Conservation (phyloP, 2,113 vertebrate species). For the Pomatostomus ruficeps region DNA sequence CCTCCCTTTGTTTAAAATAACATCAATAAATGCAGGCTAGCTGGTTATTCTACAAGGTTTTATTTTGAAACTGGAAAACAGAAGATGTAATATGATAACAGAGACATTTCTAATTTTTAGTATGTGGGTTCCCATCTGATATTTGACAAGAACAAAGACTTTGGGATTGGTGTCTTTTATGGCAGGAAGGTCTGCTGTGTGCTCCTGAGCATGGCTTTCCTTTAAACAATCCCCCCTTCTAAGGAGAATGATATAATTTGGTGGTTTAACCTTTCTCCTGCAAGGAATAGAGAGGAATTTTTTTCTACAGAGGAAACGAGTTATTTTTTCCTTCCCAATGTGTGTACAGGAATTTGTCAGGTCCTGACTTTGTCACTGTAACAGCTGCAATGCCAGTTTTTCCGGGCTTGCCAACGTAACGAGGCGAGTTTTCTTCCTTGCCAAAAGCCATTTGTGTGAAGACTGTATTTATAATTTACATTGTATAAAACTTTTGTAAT, state of each 20-base stretch:
- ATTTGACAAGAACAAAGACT: neutral
- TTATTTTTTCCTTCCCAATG: neutral
- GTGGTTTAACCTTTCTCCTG: neutral
- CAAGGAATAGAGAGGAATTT: neutral
- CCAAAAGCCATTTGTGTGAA: neutral
- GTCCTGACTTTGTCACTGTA: neutral
- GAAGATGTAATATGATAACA: neutral
- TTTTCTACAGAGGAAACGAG: neutral
- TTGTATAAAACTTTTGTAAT: constrained; percentile 19
- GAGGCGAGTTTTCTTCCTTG: neutral
- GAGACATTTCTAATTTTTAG: neutral
- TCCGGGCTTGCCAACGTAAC: neutral
- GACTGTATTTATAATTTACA: neutral
- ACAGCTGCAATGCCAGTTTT: neutral
- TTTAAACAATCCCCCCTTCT: neutral
- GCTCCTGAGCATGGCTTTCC: neutral
- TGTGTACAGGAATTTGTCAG: neutral
- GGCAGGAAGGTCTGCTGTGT: neutral
- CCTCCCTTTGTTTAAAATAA: neutral
- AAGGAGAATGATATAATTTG: neutral
- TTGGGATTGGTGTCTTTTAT: neutral
- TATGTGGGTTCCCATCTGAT: neutral
- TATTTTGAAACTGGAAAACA: neutral
- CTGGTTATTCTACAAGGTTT: neutral
- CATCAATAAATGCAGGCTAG: neutral